phyloP scores from a whole-genome alignment of 2,113 vertebrate species.

The Xiphophorus hellerii region DNA sequence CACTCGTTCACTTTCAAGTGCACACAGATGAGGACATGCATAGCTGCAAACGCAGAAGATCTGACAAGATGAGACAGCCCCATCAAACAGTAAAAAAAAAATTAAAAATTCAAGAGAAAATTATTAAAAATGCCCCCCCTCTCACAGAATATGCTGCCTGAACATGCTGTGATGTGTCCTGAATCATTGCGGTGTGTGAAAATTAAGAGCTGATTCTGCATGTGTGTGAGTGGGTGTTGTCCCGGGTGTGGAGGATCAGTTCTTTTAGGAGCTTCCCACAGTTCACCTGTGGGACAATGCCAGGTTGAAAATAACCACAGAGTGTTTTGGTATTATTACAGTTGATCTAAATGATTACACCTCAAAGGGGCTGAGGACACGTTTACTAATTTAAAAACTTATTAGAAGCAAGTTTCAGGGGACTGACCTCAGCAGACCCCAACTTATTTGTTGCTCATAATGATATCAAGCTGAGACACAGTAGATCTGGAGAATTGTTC shows the following conservation, averaged over 20 bases:
- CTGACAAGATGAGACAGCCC: conserved; percentile 36
- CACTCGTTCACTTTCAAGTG: conserved; percentile 11
- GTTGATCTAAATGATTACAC: neutral
- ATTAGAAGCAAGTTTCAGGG: neutral
- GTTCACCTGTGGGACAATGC: conserved; percentile 10
- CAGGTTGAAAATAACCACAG: conserved; percentile 2
- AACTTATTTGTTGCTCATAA: neutral
- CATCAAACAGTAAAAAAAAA: conserved; percentile 6
- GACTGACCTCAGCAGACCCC: neutral
- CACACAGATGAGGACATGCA: conserved; percentile 3
- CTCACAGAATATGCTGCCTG: neutral
- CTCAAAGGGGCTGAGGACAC: neutral
- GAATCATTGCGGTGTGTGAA: neutral
- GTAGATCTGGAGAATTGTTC: neutral
- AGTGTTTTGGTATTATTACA: neutral
- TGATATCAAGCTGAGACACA: neutral
- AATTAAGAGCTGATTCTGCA: neutral
- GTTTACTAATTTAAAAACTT: neutral
- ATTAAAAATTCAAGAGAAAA: conserved; percentile 3
- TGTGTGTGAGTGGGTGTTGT: conserved; percentile 7
- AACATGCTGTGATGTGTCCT: neutral
- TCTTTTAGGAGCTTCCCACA: neutral
- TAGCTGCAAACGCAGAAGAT: neutral
- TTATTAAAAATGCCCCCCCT: conserved; percentile 14
- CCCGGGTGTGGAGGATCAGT: conserved; percentile 37